Evolutionary conservation across 2,113 vertebrate genomes (phyloP), one percentile per base, ranked within the genome.

Genomic region (Seriola rivoliana): DNA sequence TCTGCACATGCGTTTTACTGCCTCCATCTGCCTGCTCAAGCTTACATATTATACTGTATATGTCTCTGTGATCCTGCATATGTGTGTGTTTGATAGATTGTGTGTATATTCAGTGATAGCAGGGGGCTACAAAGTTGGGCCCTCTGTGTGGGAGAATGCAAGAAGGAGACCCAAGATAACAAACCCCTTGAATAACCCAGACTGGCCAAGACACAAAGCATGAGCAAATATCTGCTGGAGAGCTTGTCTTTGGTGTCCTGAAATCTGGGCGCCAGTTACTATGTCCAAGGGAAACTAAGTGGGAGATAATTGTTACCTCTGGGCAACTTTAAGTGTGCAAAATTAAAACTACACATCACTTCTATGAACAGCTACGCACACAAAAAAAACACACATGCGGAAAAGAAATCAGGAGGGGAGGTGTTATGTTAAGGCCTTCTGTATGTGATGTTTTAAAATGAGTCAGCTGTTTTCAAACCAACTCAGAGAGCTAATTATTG

Each of bases 141-240:
- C 67, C 59, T 73, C 48, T 65, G 82, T 85, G 88, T 84, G 82
- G 81, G 89, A 85, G 87, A 85, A 71, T 80, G 75, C 67, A 77
- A 66, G 64, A 82, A 89, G 85, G 81, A 84, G 84, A 88, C 78
- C 73, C 75, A 54, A 90, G 93, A 94, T 93, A 94, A 92, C 85
- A 88, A 87, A 82, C 81, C 90, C 80, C 80, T 84, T 85, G 85
- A 93, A 93, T 91, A 92, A 92, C 90, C 75, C 75, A 81, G 76
- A 81, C 83, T 85, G 87, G 81, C 75, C 70, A 74, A 80, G 91
- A 91, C 80, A 92, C 80, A 92, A 93, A 90, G 87, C 92, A 89
- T 91, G 85, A 79, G 85, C 85, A 90, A 90, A 93, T 83, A 94
- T 88, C 89, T 93, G 74, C 86, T 66, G 85, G 78, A 88, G 87